Percentiles rank a stretch among this genome's conserved stretches.
phyloP scores from a whole-genome alignment of 2,113 vertebrate species.

The Neogale vison region DNA sequence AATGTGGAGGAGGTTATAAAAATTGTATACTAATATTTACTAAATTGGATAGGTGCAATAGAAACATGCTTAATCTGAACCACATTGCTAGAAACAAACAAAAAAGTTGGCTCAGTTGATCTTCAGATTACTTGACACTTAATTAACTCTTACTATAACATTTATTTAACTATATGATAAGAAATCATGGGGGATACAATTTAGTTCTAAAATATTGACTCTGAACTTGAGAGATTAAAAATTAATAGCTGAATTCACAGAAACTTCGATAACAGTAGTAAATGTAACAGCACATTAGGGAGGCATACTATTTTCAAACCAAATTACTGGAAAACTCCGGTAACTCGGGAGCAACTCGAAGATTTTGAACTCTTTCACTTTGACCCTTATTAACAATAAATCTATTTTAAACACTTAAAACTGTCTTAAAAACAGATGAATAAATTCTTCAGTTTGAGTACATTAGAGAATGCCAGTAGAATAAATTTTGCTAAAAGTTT shows the following conservation, averaged over 20 bases:
- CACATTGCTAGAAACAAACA: background rate
- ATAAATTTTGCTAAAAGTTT: background rate
- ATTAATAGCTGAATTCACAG: background rate
- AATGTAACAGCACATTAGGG: background rate
- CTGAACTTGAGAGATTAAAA: background rate
- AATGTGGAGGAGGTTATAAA: background rate
- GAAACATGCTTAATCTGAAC: background rate
- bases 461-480: background rate
- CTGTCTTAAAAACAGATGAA: background rate
- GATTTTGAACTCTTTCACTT: background rate
- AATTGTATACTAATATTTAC: background rate
- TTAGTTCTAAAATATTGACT: background rate
- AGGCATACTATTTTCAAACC: background rate
- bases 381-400: background rate
- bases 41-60: background rate
- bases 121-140: background rate
- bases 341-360: background rate
- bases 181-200: background rate
- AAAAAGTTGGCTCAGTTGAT: background rate
- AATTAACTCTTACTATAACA: background rate
- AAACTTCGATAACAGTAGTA: background rate
- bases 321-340: background rate
- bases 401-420: background rate
- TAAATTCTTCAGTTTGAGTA: background rate
- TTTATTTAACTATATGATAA: background rate